Evolutionary conservation across 2,888 invertebrate species (phyloP).

Genomic region (Oithona nana): DNA sequence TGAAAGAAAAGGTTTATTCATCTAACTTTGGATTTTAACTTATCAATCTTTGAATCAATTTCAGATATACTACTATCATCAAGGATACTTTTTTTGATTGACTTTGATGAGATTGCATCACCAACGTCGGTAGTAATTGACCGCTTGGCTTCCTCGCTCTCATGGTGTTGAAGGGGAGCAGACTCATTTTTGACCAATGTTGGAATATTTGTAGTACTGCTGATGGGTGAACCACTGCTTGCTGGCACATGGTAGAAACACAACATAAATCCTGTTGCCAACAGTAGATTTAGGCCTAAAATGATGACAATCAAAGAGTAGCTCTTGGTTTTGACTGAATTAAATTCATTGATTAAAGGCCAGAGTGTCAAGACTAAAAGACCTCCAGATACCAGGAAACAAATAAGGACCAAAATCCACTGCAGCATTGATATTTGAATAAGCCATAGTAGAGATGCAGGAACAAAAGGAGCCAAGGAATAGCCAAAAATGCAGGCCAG

Average conservation of each 20-base stretch:
- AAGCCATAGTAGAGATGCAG: slow-evolving; percentile 43
- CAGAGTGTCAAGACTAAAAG: background rate
- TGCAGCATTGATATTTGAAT: background rate
- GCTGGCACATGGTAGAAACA: slow-evolving; percentile 9
- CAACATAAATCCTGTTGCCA: slow-evolving; percentile 11
- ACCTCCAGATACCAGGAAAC: background rate
- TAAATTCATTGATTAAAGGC: background rate
- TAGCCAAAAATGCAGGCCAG: slow-evolving; percentile 88
- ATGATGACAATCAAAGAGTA: background rate
- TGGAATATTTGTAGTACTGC: too few relatives aligned
- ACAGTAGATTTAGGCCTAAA: background rate
- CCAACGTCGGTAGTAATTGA: too few relatives aligned
- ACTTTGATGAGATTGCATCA: too few relatives aligned
- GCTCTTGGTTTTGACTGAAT: background rate
- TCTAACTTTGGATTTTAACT: too few relatives aligned
- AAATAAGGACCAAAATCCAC: background rate
- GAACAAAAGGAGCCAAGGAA: slow-evolving; percentile 78
- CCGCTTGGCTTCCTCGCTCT: too few relatives aligned
- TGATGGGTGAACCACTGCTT: too few relatives aligned
- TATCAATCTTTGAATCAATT: too few relatives aligned
- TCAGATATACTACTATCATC: too few relatives aligned
- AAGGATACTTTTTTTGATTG: too few relatives aligned
- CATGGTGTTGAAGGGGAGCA: too few relatives aligned
- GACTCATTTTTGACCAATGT: too few relatives aligned
- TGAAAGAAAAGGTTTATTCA: too few relatives aligned